Conservation (phyloP, 2,797 vertebrate species). For the Vultur gryphus region DNA sequence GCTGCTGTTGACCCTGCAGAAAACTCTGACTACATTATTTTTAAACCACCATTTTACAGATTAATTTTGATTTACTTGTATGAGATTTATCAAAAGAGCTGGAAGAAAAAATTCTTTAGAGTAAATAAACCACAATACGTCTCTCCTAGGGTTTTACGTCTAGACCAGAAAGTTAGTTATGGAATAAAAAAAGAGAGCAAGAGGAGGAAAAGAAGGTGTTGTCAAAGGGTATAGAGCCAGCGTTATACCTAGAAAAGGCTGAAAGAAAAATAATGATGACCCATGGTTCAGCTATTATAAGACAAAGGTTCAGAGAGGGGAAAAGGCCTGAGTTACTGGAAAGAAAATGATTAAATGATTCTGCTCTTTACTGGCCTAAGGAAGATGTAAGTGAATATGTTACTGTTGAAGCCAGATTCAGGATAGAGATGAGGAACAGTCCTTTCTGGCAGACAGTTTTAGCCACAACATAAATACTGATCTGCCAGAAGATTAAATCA, state of each 20-base stretch:
- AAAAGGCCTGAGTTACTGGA: slow-evolving; percentile 10
- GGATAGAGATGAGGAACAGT: neutral
- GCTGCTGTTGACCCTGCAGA: neutral
- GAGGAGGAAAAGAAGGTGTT: neutral
- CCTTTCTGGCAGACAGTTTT: slow-evolving; percentile 6
- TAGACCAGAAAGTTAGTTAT: neutral
- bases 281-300: neutral
- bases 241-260: neutral
- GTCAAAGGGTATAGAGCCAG: neutral
- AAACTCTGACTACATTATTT: neutral
- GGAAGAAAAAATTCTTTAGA: neutral
- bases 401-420: neutral
- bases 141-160: neutral
- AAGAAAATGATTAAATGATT: neutral
- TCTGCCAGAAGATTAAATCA: slow-evolving; percentile 1
- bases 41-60: neutral
- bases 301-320: neutral
- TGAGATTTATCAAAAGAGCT: neutral
- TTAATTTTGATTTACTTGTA: neutral
- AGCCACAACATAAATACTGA: neutral
- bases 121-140: neutral
- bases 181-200: neutral
- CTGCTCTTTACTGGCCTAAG: neutral
- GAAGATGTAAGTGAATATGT: neutral
- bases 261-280: neutral